A percentile compares a stretch with the other conserved stretches of the same genome.
Evolutionary conservation across 2,888 invertebrate species (phyloP).

Genomic region (Lithosia quadra): DNA sequence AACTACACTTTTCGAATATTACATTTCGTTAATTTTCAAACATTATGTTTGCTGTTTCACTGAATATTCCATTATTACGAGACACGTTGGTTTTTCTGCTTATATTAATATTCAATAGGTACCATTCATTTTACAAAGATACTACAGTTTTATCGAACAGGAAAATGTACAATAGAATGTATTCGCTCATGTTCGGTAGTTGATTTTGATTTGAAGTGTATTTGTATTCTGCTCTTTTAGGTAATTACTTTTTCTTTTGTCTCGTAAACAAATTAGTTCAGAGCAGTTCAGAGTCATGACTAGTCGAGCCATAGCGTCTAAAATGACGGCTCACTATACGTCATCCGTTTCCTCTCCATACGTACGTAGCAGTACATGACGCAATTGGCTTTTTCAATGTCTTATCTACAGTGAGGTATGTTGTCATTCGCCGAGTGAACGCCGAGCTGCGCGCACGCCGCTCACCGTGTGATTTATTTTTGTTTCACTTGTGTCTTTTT

Average conservation of each 20-base stretch:
- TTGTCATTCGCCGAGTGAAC: conserved; percentile 83
- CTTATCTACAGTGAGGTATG: conserved; percentile 84
- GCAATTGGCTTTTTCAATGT: conserved; percentile 87
- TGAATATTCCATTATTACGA: conserved; percentile 38
- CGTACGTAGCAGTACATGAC: conserved; percentile 85
- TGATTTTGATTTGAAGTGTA: conserved; percentile 10
- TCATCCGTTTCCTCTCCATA: conserved; percentile 82
- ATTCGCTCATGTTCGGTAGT: conserved; percentile 30
- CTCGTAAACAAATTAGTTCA: conserved; percentile 67
- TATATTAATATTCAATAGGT: conserved; percentile 29
- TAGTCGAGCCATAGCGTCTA: conserved; percentile 71
- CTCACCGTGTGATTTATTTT: conserved; percentile 70
- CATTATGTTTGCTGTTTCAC: conserved; percentile 19
- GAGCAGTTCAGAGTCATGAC: conserved; percentile 70
- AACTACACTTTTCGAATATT: conserved; percentile 15
- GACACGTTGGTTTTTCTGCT: conserved; percentile 39
- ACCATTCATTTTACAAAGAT: conserved; percentile 35
- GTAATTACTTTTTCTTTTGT: conserved; percentile 56
- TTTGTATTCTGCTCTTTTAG: not conserved
- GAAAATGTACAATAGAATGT: conserved; percentile 23
- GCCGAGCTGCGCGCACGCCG: conserved; percentile 80
- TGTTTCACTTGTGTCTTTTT: conserved; percentile 79
- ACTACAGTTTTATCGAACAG: conserved; percentile 35
- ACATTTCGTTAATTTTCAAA: conserved; percentile 1
- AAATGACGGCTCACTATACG: conserved; percentile 81